Conservation (phyloP, 2,797 vertebrate species). For the Phoeniculus purpureus region DNA sequence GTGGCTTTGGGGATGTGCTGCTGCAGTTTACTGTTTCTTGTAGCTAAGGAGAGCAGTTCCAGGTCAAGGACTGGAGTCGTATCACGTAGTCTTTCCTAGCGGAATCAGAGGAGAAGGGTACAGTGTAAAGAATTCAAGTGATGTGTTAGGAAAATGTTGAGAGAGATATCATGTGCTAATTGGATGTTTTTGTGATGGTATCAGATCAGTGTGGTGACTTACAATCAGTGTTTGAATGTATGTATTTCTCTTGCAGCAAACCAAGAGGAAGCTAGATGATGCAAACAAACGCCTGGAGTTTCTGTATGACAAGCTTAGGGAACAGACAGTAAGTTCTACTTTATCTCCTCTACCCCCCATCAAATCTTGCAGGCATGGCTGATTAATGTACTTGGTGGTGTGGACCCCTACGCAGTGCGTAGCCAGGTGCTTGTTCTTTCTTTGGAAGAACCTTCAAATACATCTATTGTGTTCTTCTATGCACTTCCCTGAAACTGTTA, state of each 20-base stretch:
- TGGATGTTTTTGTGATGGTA: background rate
- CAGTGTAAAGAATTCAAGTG: background rate
- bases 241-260: constrained; percentile 86
- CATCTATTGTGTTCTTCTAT: background rate
- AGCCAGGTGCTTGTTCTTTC: background rate
- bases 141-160: background rate
- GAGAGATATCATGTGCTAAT: background rate
- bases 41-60: rapidly evolving
- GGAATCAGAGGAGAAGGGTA: background rate
- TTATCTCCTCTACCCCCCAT: background rate
- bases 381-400: background rate
- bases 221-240: background rate
- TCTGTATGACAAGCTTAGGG: constrained; percentile 95
- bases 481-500: background rate
- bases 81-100: rapidly evolving
- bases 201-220: background rate
- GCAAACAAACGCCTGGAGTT: constrained; percentile 94
- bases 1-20: background rate
- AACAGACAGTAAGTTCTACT: constrained; percentile 89
- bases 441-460: background rate
- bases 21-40: background rate
- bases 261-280: constrained; percentile 96
- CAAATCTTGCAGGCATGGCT: background rate
- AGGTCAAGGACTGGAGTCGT: background rate
- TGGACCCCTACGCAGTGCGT: background rate